Percentiles rank a stretch among this genome's conserved stretches.
Conservation (phyloP, 2,888 invertebrate genomes). For the Aromia moschata region DNA sequence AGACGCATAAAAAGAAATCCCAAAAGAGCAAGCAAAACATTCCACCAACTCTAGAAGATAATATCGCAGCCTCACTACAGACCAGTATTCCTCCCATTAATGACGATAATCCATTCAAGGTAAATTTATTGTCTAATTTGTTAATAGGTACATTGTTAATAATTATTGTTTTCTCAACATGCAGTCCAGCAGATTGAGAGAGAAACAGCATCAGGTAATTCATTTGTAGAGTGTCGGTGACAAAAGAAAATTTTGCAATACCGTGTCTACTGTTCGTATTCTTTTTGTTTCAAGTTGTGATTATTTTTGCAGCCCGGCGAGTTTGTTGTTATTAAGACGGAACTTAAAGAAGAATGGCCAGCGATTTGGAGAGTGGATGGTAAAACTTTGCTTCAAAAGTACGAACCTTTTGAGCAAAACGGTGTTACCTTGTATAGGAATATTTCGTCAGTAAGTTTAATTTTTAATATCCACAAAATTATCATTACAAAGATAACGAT, state of each 20-base stretch:
- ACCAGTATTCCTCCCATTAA: slow-evolving; percentile 57
- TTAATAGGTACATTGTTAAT: too few species aligned
- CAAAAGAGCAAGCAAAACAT: slow-evolving; percentile 50
- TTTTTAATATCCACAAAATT: too few species aligned
- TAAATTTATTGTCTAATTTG: too few species aligned
- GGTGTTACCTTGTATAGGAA: slow-evolving; percentile 85
- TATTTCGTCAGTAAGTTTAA: slow-evolving; percentile 80
- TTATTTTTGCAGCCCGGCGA: slow-evolving; percentile 78
- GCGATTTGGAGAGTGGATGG: slow-evolving; percentile 93
- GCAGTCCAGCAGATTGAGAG: slow-evolving; percentile 53
- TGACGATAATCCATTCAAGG: slow-evolving; percentile 73
- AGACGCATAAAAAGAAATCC: slow-evolving; percentile 42
- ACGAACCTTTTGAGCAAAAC: slow-evolving; percentile 83
- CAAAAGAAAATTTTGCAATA: background rate
- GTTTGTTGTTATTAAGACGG: slow-evolving; percentile 86
- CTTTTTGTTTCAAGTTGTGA: slow-evolving; percentile 25
- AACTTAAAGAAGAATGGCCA: slow-evolving; percentile 83
- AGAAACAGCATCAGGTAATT: slow-evolving; percentile 54
- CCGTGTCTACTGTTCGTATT: too few species aligned
- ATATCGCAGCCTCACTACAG: slow-evolving; percentile 66
- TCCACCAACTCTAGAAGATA: slow-evolving; percentile 60
- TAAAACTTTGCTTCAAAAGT: slow-evolving; percentile 82
- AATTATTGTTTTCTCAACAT: slow-evolving; percentile 38
- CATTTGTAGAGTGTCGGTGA: background rate
- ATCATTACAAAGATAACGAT: too few species aligned